A percentile compares a stretch with the other conserved stretches of the same genome.
phyloP scores from a whole-genome alignment of 23 tunicate genomes.

The Botrylloides violaceus region DNA sequence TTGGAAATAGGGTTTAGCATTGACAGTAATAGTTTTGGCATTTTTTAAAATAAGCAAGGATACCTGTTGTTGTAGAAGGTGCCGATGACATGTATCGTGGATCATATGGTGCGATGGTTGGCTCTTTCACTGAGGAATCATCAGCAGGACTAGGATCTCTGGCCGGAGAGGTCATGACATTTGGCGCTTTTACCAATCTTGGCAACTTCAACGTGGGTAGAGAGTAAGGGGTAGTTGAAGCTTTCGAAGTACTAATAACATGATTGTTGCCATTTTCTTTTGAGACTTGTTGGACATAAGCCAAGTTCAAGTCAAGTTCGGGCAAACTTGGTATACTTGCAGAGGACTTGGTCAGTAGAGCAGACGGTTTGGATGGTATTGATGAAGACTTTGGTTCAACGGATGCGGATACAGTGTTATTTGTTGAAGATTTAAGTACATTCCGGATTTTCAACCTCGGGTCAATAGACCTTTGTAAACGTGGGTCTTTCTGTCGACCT shows the following conservation, averaged over 20 bases:
- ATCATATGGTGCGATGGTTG: slow-evolving; percentile 77
- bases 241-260: background rate
- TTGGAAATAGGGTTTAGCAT: background rate
- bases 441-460: slow-evolving; percentile 27
- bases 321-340: slow-evolving; percentile 78
- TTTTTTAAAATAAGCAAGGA: background rate
- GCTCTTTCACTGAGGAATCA: background rate
- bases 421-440: slow-evolving; percentile 5
- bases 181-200: slow-evolving; percentile 28
- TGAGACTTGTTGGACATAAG: slow-evolving; percentile 19
- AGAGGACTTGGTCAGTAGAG: slow-evolving; percentile 58
- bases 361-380: slow-evolving; percentile 63
- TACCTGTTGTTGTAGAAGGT: background rate
- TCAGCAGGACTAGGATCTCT: background rate
- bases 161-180: background rate
- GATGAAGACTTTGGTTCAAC: slow-evolving; percentile 2
- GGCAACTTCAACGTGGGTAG: slow-evolving; percentile 34
- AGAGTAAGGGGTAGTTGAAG: slow-evolving; percentile 13
- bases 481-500: slow-evolving; percentile 65
- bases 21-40: background rate
- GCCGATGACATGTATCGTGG: slow-evolving; percentile 70
- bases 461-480: slow-evolving; percentile 33
- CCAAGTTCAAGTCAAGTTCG: slow-evolving; percentile 63
- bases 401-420: slow-evolving; percentile 3
- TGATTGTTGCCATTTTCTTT: background rate